Evolutionary conservation across 2,797 vertebrate species (phyloP).

Genomic region (Scarus forsteni): DNA sequence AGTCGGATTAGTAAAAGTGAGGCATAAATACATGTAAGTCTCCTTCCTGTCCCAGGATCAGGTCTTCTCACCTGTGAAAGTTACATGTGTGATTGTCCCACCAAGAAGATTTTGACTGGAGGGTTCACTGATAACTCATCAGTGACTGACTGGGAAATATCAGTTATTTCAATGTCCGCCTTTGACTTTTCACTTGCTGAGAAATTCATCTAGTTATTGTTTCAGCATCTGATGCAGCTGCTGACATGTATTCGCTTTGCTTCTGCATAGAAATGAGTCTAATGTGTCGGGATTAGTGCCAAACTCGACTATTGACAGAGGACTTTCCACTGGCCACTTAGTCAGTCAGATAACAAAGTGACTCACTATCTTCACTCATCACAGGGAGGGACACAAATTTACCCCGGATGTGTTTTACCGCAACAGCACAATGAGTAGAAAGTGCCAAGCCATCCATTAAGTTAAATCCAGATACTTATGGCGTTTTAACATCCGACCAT

Average conservation of each 20-base stretch:
- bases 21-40: no score
- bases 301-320: conserved; percentile 17
- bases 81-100: no score
- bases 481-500: conserved; percentile 31
- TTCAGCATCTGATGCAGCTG: not conserved
- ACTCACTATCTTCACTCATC: conserved; percentile 31
- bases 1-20: no score
- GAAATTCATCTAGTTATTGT: not conserved
- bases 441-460: conserved; percentile 36
- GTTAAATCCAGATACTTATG: conserved; percentile 30
- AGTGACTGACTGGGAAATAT: not conserved
- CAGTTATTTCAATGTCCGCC: not conserved
- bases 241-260: not conserved
- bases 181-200: not conserved
- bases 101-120: no score
- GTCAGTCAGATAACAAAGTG: conserved; percentile 29
- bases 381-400: conserved; percentile 38
- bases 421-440: conserved; percentile 32
- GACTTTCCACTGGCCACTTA: conserved; percentile 30
- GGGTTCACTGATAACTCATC: not conserved
- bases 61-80: no score
- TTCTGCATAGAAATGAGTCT: not conserved
- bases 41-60: no score
- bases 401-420: conserved; percentile 24
- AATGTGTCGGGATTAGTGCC: conserved; percentile 20